Evolutionary conservation across 1,140 invertebrate species (phyloP).

Genomic region (Pararge aegeria): DNA sequence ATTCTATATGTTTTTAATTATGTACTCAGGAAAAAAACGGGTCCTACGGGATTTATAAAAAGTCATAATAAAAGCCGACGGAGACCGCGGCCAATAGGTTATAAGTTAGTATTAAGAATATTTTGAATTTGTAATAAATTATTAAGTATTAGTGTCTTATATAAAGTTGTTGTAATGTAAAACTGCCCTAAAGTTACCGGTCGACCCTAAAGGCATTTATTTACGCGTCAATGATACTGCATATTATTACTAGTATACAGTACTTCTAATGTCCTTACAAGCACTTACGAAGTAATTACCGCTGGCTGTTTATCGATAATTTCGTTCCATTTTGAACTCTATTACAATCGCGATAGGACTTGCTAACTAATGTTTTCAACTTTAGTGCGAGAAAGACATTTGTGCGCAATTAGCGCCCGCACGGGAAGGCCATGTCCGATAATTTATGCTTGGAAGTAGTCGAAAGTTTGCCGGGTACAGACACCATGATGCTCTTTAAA

Average conservation of each 20-base stretch:
- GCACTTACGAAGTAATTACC: constrained; percentile 20
- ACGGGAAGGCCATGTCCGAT: constrained; percentile 40
- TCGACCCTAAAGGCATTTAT: constrained; percentile 13
- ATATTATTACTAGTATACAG: constrained; percentile 8
- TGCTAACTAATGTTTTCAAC: neutral
- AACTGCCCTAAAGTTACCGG: constrained; percentile 12
- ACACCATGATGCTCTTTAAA: neutral
- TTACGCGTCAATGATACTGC: constrained; percentile 23
- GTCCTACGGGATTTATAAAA: too few species aligned
- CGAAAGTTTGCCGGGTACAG: neutral
- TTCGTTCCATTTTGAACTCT: constrained; percentile 10
- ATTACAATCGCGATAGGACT: neutral
- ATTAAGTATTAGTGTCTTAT: too few species aligned
- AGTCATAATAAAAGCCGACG: too few species aligned
- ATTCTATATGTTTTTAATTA: too few species aligned
- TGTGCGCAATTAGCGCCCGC: constrained; percentile 63
- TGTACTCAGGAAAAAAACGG: too few species aligned
- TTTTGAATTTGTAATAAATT: too few species aligned
- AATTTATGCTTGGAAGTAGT: constrained; percentile 16
- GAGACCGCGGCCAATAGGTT: too few species aligned
- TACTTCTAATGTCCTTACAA: constrained; percentile 25
- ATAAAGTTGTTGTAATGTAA: neutral
- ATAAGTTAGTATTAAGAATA: too few species aligned
- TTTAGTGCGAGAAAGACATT: constrained; percentile 41
- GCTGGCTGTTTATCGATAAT: neutral